Base-by-base conservation (phyloP, 2,113 vertebrate species). In the Psilopogon haemacephalus region DNA sequence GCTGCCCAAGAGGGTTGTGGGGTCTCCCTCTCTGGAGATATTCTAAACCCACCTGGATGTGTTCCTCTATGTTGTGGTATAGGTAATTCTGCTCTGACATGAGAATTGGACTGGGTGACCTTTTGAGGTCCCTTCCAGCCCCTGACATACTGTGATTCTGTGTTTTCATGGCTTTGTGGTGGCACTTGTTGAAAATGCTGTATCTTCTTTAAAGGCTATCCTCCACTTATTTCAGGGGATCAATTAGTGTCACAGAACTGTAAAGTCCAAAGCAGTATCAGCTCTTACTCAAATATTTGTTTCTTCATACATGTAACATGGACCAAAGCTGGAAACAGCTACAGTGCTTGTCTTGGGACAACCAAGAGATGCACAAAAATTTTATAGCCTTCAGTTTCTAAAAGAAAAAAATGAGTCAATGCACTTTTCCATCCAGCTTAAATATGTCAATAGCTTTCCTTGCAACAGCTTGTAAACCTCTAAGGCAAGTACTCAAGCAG, bases 241-340 rank as follows among this genome's bases (percentile, higher is more conserved):
- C 9, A 6, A 20, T 80, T 35, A n/a, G 7, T 46, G 1, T 30
- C n/a, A 26, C 20, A 62, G 5, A 78, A 18, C 11, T 27, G 6
- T 38, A 8, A n/a, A 42, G 27, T 52, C 13, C 37, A 59, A 55
- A 42, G 32, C 58, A 35, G 12, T 15, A 24, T 1, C 6, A 63
- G 64, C 26, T 67, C 56, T 73, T n/a, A 59, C 26, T 7, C 35
- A 33, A 50, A 15, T 5, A 24, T 11, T 14, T 32, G 15, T 16
- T 83, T 83, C 6, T 58, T 54, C 3, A 0, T 9, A 38, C 26
- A 8, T 4, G 11, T 32, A 44, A 30, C 5, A 13, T 6, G 8
- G 56, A 46, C 8, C 24, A 33, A 77, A 77, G 52, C 23, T 32
- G 30, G 40, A 46, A 33, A 6, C 28, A 79, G 33, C 11, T 18